phyloP scores from a whole-genome alignment of 2,113 vertebrate species.

The Labeo rohita region DNA sequence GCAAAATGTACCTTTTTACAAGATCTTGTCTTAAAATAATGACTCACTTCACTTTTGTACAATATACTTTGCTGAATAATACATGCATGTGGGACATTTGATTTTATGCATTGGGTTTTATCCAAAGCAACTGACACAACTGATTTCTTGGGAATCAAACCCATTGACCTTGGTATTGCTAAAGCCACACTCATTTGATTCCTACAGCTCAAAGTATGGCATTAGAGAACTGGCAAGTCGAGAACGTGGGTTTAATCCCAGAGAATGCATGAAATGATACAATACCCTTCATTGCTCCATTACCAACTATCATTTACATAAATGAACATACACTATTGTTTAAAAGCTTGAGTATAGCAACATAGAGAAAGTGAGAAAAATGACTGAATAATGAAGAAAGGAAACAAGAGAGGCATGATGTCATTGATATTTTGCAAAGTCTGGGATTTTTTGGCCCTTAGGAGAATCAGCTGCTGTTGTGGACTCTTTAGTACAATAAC shows the following conservation, averaged over 20 bases:
- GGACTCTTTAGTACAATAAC: not conserved
- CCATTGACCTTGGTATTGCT: not conserved
- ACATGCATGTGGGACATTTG: not conserved
- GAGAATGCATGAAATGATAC: not conserved
- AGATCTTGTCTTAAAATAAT: not conserved
- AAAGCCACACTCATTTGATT: not conserved
- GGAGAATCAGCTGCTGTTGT: constrained; percentile 3
- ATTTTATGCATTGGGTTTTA: not conserved
- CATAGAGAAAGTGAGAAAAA: not conserved
- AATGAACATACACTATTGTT: not conserved
- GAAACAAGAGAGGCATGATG: not conserved
- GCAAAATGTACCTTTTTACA: constrained; percentile 3
- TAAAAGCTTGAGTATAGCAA: not conserved
- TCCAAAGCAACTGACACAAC: not conserved
- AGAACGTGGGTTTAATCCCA: not conserved
- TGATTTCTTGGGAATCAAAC: too few species aligned
- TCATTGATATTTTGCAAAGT: constrained; percentile 6
- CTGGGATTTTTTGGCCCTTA: not conserved
- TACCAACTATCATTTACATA: not conserved
- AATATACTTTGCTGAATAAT: not conserved
- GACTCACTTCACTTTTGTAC: not conserved
- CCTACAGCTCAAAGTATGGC: not conserved
- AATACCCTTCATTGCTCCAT: not conserved
- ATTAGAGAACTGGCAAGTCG: not conserved
- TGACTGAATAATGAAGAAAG: not conserved